Percentiles rank a stretch among this genome's conserved stretches.
Evolutionary conservation across 2,888 invertebrate genomes (phyloP).

Genomic region (Mamestra brassicae): DNA sequence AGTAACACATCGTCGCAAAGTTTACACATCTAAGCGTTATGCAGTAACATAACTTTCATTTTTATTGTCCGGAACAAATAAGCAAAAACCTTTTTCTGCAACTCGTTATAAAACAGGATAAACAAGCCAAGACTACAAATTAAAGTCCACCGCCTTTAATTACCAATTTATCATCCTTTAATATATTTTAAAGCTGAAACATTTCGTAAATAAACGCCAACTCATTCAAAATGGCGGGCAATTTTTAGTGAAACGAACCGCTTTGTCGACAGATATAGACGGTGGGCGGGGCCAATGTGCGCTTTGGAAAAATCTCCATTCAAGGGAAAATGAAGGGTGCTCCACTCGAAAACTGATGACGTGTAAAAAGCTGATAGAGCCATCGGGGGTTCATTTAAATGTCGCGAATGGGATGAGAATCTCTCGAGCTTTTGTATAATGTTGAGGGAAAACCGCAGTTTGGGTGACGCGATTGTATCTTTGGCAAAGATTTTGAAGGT

Average conservation of each 20-base stretch:
- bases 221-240: constrained; percentile 56
- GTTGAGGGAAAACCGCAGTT: constrained; percentile 60
- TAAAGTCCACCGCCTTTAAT: constrained; percentile 40
- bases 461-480: constrained; percentile 57
- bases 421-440: constrained; percentile 75
- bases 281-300: constrained; percentile 69
- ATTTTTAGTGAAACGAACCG: constrained; percentile 74
- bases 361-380: constrained; percentile 86
- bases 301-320: constrained; percentile 81
- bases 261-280: constrained; percentile 77
- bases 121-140: constrained; percentile 8
- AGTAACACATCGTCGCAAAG: no score
- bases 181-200: constrained; percentile 49
- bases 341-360: constrained; percentile 85
- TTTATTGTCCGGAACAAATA: constrained; percentile 12
- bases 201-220: constrained; percentile 55
- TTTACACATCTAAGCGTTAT: background rate
- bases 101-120: constrained; percentile 1
- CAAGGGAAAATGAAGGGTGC: constrained; percentile 83
- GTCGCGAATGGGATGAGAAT: constrained; percentile 79
- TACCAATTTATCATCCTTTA: constrained; percentile 35
- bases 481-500: constrained; percentile 41
- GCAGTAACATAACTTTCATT: background rate
- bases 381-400: constrained; percentile 85
- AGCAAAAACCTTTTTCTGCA: constrained; percentile 5